phyloP scores from a whole-genome alignment of 2,888 invertebrate species.

The Sipha maydis region DNA sequence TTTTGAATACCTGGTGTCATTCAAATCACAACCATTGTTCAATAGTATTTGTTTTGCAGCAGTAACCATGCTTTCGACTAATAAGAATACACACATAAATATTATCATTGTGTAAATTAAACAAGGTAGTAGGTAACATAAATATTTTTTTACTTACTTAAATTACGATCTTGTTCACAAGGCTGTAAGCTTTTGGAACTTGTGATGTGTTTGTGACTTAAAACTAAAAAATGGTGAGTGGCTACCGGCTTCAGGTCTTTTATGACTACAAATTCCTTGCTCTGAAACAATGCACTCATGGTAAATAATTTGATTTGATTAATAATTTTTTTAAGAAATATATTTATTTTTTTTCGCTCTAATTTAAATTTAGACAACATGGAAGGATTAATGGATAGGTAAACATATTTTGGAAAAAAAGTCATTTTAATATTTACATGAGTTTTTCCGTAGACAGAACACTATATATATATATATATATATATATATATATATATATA shows the following conservation, averaged over 20 bases:
- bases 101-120: constrained; percentile 10
- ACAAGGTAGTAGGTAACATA: background rate
- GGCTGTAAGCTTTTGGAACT: constrained; percentile 76
- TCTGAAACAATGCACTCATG: constrained; percentile 67
- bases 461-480: no score
- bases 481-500: no score
- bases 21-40: constrained; percentile 69
- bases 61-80: constrained; percentile 77
- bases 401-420: background rate
- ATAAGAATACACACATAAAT: constrained; percentile 2
- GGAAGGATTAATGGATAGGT: background rate
- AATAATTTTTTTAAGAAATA: background rate
- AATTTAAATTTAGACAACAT: background rate
- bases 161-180: constrained; percentile 73
- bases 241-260: constrained; percentile 86
- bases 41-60: constrained; percentile 70
- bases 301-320: background rate
- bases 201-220: constrained; percentile 81
- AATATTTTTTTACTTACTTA: constrained; percentile 72
- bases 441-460: no score
- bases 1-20: constrained; percentile 66
- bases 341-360: background rate
- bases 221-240: constrained; percentile 80
- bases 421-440: background rate
- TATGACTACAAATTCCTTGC: constrained; percentile 81